phyloP scores from a whole-genome alignment of 2,797 vertebrate species.

The Onychomys arenicola region DNA sequence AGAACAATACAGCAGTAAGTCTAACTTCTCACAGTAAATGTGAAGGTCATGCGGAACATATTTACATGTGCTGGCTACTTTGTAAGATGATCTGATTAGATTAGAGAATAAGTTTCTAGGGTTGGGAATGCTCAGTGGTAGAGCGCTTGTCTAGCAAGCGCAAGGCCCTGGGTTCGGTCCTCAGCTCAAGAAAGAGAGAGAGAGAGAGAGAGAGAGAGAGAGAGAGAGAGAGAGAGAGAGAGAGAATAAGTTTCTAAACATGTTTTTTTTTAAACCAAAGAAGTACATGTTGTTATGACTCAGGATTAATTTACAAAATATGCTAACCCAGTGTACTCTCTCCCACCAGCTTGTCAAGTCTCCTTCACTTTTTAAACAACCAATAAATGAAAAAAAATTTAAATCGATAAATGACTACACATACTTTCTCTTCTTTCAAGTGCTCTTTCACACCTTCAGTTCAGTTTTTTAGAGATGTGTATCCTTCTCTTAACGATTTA shows the following conservation, averaged over 20 bases:
- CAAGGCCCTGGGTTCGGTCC: no score
- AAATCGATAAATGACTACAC: neutral
- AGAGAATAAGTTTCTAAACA: constrained; percentile 40
- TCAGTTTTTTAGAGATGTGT: neutral
- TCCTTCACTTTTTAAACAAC: constrained; percentile 4
- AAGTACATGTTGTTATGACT: neutral
- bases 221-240: no score
- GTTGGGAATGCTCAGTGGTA: no score
- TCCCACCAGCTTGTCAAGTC: constrained; percentile 8
- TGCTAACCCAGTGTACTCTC: neutral
- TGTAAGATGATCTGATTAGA: neutral
- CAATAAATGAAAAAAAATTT: neutral
- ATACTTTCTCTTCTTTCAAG: constrained; percentile 16
- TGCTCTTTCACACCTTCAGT: neutral
- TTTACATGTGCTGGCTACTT: neutral
- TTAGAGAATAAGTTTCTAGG: no score
- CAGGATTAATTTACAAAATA: constrained; percentile 17
- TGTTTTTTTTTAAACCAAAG: constrained; percentile 57
- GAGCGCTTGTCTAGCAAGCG: no score
- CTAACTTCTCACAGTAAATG: neutral
- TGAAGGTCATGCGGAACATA: neutral
- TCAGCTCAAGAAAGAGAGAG: no score
- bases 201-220: no score
- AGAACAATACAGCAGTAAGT: neutral
- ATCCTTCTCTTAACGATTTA: constrained; percentile 9